Conservation (phyloP, 2,888 invertebrate genomes). For the Nemurella pictetii region DNA sequence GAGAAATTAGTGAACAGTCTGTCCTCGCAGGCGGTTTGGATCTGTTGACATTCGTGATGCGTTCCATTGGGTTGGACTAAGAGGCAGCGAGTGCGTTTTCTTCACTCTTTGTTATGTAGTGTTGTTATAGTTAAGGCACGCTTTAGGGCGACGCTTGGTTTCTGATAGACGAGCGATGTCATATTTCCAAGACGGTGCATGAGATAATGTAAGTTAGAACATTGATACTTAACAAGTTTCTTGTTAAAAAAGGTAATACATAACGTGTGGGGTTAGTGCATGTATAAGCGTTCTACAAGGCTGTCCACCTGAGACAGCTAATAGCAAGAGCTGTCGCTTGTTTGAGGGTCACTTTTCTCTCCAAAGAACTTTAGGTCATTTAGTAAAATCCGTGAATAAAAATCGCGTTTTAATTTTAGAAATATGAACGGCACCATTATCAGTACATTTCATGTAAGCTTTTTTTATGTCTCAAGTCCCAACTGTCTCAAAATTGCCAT, state of each 20-base stretch:
- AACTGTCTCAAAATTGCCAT: no score
- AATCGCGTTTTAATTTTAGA: neutral
- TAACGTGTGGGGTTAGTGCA: slow-evolving; percentile 8
- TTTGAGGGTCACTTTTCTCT: neutral
- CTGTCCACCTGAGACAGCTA: neutral
- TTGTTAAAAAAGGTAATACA: neutral
- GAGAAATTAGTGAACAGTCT: neutral
- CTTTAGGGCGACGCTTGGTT: neutral
- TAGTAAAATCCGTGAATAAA: neutral
- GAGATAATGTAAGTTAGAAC: neutral
- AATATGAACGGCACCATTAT: neutral
- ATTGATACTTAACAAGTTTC: neutral
- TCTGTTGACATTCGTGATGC: neutral
- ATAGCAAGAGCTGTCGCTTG: neutral
- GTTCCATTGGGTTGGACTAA: neutral
- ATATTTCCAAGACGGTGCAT: neutral
- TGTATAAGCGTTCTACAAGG: neutral
- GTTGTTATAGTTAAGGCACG: neutral
- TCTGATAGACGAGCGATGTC: neutral
- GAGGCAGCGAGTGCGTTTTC: neutral
- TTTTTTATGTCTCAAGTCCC: no score
- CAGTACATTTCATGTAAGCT: no score
- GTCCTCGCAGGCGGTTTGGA: neutral
- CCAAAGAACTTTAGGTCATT: neutral
- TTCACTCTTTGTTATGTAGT: neutral